phyloP scores from a whole-genome alignment of 1,140 invertebrate species.

The Leucophenga varia region DNA sequence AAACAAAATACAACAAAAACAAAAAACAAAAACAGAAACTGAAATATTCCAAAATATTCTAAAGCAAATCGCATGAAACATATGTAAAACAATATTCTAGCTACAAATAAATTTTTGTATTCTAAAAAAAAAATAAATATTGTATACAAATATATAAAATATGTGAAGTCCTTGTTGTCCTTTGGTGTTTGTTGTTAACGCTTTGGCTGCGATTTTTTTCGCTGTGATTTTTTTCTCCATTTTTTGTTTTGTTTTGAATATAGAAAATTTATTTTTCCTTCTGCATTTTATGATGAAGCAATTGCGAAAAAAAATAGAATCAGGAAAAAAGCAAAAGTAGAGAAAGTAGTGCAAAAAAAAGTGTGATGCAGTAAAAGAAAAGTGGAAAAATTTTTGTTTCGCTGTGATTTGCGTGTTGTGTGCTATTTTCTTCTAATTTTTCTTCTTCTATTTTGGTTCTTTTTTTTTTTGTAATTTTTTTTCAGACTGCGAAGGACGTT shows the following conservation, averaged over 20 bases:
- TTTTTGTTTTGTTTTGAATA: constrained; percentile 50
- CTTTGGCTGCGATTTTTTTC: constrained; percentile 32
- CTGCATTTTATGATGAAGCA: constrained; percentile 21
- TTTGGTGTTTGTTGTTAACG: constrained; percentile 34
- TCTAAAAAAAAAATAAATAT: no score
- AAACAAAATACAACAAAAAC: no score
- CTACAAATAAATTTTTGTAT: no score
- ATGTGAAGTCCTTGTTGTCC: constrained; percentile 27
- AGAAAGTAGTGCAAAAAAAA: no score
- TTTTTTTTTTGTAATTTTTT: constrained; percentile 16
- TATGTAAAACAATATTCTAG: no score
- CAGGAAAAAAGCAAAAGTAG: constrained; percentile 24
- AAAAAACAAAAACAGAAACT: no score
- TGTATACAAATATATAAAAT: no score
- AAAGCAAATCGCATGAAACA: no score
- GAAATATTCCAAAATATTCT: no score
- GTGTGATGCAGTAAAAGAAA: constrained; percentile 47
- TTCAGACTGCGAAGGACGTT: constrained; percentile 46
- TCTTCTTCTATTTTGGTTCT: constrained; percentile 6
- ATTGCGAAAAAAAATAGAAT: constrained; percentile 35
- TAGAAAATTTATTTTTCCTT: constrained; percentile 51
- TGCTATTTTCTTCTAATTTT: constrained; percentile 30
- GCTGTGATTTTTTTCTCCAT: constrained; percentile 38
- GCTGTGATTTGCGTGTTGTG: constrained; percentile 40
- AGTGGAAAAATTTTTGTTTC: constrained; percentile 42